Evolutionary conservation across 35 echinoderm and acorn worm genomes (phyloP).

Genomic region (Heliocidaris erythrogramma): DNA sequence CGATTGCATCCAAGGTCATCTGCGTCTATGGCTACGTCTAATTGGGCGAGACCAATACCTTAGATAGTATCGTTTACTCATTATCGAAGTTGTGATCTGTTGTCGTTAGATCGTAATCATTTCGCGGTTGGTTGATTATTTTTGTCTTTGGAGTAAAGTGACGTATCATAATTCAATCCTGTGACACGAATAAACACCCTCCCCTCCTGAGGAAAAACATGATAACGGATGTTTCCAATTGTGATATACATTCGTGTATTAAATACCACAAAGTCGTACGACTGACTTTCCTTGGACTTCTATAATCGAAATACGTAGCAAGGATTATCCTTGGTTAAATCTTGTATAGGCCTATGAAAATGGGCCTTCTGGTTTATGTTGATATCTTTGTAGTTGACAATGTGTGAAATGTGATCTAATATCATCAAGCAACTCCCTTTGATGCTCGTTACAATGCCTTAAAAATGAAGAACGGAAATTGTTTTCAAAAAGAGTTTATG

Average conservation of each 20-base stretch:
- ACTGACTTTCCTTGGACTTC: too few relatives aligned
- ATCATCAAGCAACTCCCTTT: too few relatives aligned
- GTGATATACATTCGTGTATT: background rate
- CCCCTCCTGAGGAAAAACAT: background rate
- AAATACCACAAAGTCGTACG: too few relatives aligned
- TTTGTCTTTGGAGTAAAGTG: background rate
- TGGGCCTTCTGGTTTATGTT: too few relatives aligned
- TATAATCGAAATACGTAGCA: too few relatives aligned
- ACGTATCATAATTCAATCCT: background rate
- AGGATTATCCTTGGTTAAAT: too few relatives aligned
- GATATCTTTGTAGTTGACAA: too few relatives aligned
- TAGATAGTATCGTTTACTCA: background rate
- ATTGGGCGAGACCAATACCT: slow-evolving; percentile 7
- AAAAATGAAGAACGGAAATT: too few relatives aligned
- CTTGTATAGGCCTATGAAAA: too few relatives aligned
- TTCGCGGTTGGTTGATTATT: slow-evolving; percentile 1
- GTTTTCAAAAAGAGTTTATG: too few relatives aligned
- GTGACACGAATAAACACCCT: background rate
- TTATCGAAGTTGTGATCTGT: background rate
- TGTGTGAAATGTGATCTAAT: too few relatives aligned
- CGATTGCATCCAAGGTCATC: background rate
- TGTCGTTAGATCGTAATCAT: slow-evolving; percentile 4
- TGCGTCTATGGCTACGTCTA: background rate
- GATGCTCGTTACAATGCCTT: too few relatives aligned
- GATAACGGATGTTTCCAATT: slow-evolving; percentile 4